Evolutionary conservation across 2,113 vertebrate species (phyloP).

Genomic region (Eulacestoma nigropectus): DNA sequence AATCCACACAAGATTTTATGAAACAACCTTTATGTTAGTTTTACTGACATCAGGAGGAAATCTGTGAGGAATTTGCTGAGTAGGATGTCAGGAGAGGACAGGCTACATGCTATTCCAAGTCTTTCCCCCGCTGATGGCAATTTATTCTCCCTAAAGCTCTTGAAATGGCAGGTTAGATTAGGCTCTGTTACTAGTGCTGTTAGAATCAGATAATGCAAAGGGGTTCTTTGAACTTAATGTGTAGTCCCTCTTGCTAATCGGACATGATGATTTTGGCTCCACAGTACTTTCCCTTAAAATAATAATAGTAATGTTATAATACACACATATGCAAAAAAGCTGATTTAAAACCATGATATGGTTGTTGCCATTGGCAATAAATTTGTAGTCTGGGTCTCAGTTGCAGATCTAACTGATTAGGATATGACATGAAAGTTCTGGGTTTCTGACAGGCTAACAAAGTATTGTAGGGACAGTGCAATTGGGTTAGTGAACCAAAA

Average conservation of each 20-base stretch:
- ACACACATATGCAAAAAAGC: background rate
- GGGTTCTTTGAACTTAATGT: background rate
- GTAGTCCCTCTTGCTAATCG: background rate
- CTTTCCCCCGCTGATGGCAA: background rate
- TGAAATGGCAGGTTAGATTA: background rate
- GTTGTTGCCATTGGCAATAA: constrained; percentile 35
- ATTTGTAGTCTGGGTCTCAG: background rate
- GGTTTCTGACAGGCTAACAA: background rate
- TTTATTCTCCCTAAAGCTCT: background rate
- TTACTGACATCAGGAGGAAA: constrained; percentile 35
- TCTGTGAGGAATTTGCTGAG: constrained; percentile 58
- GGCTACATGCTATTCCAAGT: background rate
- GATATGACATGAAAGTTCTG: background rate
- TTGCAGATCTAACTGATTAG: background rate
- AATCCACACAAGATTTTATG: constrained; percentile 2
- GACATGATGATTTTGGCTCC: constrained; percentile 17
- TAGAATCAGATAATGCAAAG: constrained; percentile 19
- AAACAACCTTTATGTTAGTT: constrained; percentile 39
- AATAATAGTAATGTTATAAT: background rate
- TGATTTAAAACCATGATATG: background rate
- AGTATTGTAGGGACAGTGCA: background rate
- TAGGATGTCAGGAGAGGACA: constrained; percentile 52
- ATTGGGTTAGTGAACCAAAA: background rate
- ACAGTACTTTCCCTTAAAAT: background rate
- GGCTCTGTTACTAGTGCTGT: background rate